Percentiles rank a stretch among this genome's conserved stretches.
Evolutionary conservation across 2,113 vertebrate species (phyloP).

Genomic region (Nothocercus nigrocapillus): DNA sequence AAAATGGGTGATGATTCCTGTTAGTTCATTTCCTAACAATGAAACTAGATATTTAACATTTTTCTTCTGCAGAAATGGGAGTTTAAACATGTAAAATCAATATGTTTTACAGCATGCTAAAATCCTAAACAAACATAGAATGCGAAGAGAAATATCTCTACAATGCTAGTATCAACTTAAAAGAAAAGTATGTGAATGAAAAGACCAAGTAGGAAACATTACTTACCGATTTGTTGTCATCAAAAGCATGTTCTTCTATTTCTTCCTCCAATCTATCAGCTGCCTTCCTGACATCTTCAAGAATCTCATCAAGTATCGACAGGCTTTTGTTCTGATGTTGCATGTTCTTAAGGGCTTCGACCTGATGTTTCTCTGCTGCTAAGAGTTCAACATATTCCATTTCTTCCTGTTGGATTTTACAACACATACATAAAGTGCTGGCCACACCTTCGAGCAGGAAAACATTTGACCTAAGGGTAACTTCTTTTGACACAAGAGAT

Average conservation of each 20-base stretch:
- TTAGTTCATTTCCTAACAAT: background rate
- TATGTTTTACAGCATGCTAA: background rate
- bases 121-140: background rate
- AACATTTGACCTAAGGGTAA: background rate
- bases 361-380: constrained; percentile 95
- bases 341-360: constrained; percentile 88
- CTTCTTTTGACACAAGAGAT: background rate
- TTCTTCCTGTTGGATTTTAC: constrained; percentile 85
- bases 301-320: constrained; percentile 94
- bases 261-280: constrained; percentile 95
- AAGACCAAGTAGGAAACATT: background rate
- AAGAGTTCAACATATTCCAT: constrained; percentile 94
- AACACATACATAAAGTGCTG: background rate
- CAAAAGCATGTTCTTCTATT: constrained; percentile 95
- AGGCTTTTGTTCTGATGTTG: constrained; percentile 91
- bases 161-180: background rate
- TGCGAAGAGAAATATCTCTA: background rate
- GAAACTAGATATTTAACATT: background rate
- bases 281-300: constrained; percentile 93
- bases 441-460: background rate
- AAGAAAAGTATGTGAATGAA: background rate
- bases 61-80: background rate
- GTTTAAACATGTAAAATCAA: background rate
- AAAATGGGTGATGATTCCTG: background rate
- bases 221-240: constrained; percentile 93